A percentile compares a stretch with the other conserved stretches of the same genome.
These are phyloP conservation scores for Vanessa atalanta DNA, from an alignment of 1,140 invertebrate species.

Conservation along the genomic window DNA sequence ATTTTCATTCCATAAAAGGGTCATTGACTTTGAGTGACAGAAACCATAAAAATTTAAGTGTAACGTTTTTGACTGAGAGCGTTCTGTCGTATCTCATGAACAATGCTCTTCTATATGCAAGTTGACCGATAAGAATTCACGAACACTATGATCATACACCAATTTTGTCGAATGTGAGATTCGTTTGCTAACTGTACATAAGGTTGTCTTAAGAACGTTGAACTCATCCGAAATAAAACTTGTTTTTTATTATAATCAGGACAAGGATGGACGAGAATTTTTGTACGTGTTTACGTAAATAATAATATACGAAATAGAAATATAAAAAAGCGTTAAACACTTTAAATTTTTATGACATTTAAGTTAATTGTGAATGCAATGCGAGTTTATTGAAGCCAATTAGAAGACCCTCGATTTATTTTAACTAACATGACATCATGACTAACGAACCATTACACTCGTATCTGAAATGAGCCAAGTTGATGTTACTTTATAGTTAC, in stretches of 20 bases:
- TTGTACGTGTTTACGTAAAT: constrained; percentile 12
- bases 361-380: constrained; percentile 21
- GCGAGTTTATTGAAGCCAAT: constrained; percentile 43
- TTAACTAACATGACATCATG: constrained; percentile 49
- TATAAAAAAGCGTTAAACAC: too few relatives aligned
- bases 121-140: constrained; percentile 44
- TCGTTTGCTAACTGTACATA: constrained; percentile 30
- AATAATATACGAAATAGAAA: too few relatives aligned
- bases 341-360: constrained; percentile 8
- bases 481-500: constrained; percentile 6
- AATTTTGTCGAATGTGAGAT: constrained; percentile 12
- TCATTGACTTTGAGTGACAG: constrained; percentile 19
- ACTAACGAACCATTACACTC: constrained; percentile 15
- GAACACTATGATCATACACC: constrained; percentile 24
- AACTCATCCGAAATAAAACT: constrained; percentile 70
- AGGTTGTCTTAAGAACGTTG: constrained; percentile 52
- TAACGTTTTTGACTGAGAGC: constrained; percentile 20
- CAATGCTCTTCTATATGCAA: constrained; percentile 34
- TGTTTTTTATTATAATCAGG: constrained; percentile 54
- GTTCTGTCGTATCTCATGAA: constrained; percentile 31
- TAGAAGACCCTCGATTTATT: constrained; percentile 41
- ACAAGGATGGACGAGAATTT: constrained; percentile 46
- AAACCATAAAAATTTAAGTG: constrained; percentile 35
- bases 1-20: constrained; percentile 21
- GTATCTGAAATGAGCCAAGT: background rate